Evolutionary conservation across 2,113 vertebrate species (phyloP).

Genomic region (Coturnix japonica): DNA sequence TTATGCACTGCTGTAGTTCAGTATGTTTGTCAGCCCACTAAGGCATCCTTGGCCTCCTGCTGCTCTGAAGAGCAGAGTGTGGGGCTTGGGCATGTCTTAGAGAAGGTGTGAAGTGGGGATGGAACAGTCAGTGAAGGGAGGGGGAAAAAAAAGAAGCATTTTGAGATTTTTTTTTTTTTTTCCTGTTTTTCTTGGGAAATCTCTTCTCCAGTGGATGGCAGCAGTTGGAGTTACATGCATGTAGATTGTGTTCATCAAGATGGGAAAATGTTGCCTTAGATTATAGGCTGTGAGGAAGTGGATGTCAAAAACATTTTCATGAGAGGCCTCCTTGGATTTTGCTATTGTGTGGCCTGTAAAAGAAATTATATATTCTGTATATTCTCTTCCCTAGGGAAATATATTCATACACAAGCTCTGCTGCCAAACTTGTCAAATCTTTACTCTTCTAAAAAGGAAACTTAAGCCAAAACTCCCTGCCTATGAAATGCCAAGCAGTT

Average conservation of each 20-base stretch:
- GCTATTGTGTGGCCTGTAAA: slow-evolving; percentile 72
- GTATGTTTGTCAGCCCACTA: not conserved
- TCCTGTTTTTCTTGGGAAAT: not conserved
- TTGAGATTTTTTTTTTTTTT: not conserved
- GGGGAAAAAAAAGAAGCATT: not conserved
- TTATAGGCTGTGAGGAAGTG: slow-evolving; percentile 35
- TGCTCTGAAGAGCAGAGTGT: not conserved
- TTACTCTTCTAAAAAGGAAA: slow-evolving; percentile 68
- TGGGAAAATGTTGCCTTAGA: slow-evolving; percentile 12
- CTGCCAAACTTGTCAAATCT: slow-evolving; percentile 75
- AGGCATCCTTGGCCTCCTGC: not conserved
- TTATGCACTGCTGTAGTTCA: not conserved
- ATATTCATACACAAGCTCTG: slow-evolving; percentile 44
- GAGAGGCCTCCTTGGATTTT: slow-evolving; percentile 54
- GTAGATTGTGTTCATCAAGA: not conserved
- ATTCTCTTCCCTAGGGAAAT: slow-evolving; percentile 57
- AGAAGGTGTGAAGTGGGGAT: not conserved
- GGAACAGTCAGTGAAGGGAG: not conserved
- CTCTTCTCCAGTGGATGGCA: slow-evolving; percentile 35
- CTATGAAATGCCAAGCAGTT: slow-evolving; percentile 61
- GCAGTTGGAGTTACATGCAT: not conserved
- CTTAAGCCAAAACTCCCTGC: slow-evolving; percentile 64
- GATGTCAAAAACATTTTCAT: slow-evolving; percentile 45
- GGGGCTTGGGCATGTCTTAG: not conserved
- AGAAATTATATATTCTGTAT: slow-evolving; percentile 70